These are phyloP conservation scores for Nycticorax nycticorax DNA, from an alignment of 2,113 vertebrate genomes.

Conservation along the genomic window DNA sequence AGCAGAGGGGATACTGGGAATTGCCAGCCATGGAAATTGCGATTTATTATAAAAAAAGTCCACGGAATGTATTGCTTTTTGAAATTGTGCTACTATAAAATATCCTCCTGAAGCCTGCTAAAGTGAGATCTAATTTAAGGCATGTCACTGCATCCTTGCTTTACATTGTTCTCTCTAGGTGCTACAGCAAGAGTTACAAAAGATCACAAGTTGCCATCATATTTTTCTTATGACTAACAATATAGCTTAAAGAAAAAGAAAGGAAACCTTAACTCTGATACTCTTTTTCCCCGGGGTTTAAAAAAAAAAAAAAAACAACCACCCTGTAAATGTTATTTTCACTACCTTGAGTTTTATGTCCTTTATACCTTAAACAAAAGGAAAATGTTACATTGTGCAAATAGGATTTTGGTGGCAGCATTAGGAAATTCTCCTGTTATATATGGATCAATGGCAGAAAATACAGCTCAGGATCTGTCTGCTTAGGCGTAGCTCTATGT, in stretches of 20 bases:
- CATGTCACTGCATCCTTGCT: background rate
- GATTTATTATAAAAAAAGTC: conserved; percentile 23
- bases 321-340: background rate
- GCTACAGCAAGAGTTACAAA: background rate
- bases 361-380: background rate
- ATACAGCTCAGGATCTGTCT: background rate
- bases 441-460: background rate
- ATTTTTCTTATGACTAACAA: conserved; percentile 7
- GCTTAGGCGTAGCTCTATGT: fast-evolving
- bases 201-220: background rate
- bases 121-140: conserved; percentile 50
- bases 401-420: background rate
- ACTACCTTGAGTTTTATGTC: background rate
- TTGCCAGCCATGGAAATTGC: background rate
- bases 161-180: conserved; percentile 9
- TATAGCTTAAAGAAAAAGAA: conserved; percentile 20
- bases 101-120: background rate
- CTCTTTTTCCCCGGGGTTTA: background rate
- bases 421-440: background rate
- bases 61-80: conserved; percentile 7
- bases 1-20: conserved; percentile 18
- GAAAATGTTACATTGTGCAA: background rate
- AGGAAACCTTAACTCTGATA: background rate
- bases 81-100: conserved; percentile 12
- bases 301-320: background rate